Evolutionary conservation across 92 coral and sea anemone genomes (phyloP).

Genomic region (Siderastrea siderea): DNA sequence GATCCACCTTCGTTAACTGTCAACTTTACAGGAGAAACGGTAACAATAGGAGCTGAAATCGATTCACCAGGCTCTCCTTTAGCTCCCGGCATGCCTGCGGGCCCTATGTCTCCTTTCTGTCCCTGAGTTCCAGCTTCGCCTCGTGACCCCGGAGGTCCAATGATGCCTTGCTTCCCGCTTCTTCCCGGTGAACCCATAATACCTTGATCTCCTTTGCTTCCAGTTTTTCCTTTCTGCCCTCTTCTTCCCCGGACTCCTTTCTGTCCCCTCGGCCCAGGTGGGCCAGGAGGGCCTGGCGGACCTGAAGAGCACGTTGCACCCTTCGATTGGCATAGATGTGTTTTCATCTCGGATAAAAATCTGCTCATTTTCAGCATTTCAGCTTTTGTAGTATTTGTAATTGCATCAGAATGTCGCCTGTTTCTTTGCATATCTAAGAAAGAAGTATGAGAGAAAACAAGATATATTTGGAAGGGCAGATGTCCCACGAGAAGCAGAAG

Average conservation of each 20-base stretch:
- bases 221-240: conserved; percentile 40
- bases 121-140: conserved; percentile 45
- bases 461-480: conserved; percentile 4
- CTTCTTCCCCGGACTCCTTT: conserved; percentile 47
- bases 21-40: conserved; percentile 40
- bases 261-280: conserved; percentile 39
- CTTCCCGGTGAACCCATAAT: conserved; percentile 40
- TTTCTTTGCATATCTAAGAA: too few species aligned
- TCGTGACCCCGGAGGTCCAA: conserved; percentile 16
- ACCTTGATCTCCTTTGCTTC: conserved; percentile 35
- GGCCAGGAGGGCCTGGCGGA: conserved; percentile 60
- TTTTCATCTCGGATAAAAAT: too few species aligned
- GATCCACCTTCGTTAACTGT: conserved; percentile 59
- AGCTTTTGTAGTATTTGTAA: too few species aligned
- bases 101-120: conserved; percentile 47
- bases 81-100: conserved; percentile 54
- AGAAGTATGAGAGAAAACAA: not conserved
- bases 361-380: too few species aligned
- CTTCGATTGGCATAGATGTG: too few species aligned
- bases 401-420: too few species aligned
- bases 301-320: not conserved
- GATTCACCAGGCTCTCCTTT: conserved; percentile 61
- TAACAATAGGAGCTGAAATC: conserved; percentile 42
- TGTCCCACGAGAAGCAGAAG: not conserved
- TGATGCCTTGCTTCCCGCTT: conserved; percentile 41